Evolutionary conservation across 2,113 vertebrate genomes (phyloP).

Genomic region (Pimephales promelas): DNA sequence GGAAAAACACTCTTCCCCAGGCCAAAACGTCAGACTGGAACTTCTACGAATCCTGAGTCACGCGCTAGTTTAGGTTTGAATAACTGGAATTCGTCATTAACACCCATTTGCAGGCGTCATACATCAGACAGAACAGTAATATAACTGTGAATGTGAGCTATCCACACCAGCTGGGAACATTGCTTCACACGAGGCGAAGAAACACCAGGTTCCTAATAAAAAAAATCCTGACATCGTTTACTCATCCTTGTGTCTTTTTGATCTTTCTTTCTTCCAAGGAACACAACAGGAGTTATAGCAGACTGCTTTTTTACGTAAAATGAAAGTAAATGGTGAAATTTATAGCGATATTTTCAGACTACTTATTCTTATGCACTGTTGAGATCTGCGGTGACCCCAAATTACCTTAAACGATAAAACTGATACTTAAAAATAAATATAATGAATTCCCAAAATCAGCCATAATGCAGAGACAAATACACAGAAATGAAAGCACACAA

Average conservation of each 20-base stretch:
- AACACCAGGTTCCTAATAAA: constrained; percentile 6
- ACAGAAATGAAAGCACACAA: too few species aligned
- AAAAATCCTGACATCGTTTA: neutral
- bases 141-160: constrained; percentile 31
- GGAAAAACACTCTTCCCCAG: neutral
- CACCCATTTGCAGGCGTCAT: constrained; percentile 57
- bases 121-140: constrained; percentile 64
- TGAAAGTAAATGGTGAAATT: neutral
- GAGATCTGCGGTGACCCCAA: too few species aligned
- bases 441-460: too few species aligned
- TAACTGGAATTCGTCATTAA: constrained; percentile 65
- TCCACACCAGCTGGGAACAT: constrained; percentile 35
- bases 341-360: neutral
- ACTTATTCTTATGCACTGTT: too few species aligned
- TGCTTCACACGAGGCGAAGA: constrained; percentile 27
- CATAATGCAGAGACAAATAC: too few species aligned
- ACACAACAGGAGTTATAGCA: neutral
- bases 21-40: neutral
- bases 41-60: neutral
- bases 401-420: too few species aligned
- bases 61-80: constrained; percentile 62
- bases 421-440: too few species aligned
- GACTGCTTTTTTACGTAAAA: neutral
- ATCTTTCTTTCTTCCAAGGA: neutral
- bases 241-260: neutral